Percentiles rank a stretch among this genome's conserved stretches.
These are phyloP conservation scores for Pristis pectinata DNA, from an alignment of 2,797 vertebrate species.

Conservation along the genomic window DNA sequence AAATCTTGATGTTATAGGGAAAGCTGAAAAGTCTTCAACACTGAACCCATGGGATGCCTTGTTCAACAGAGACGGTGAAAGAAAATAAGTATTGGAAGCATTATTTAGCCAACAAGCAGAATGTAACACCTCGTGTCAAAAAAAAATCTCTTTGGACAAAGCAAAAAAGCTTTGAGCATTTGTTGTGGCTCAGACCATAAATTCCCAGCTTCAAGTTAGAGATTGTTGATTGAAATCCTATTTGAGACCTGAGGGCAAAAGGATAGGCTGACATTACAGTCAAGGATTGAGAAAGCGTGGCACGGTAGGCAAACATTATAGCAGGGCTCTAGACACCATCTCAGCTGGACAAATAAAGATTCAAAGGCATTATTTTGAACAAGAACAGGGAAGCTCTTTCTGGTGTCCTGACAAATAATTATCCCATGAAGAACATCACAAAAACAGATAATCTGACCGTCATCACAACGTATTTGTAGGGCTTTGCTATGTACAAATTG, in stretches of 20 bases:
- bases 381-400: neutral
- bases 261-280: neutral
- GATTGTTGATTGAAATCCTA: neutral
- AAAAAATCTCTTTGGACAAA: neutral
- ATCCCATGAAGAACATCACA: neutral
- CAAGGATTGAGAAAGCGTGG: neutral
- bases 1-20: neutral
- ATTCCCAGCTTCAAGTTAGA: neutral
- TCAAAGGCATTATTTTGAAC: neutral
- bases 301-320: neutral
- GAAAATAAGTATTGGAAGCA: neutral
- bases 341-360: neutral
- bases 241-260: neutral
- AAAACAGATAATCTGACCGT: neutral
- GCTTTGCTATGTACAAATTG: neutral
- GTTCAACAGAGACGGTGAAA: neutral
- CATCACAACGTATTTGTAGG: neutral
- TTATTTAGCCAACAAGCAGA: neutral
- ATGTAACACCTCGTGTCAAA: neutral
- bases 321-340: neutral
- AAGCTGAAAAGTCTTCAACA: neutral
- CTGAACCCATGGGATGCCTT: neutral
- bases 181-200: neutral
- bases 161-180: neutral
- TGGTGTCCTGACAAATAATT: neutral